Evolutionary conservation across 1,140 invertebrate genomes (phyloP).

Genomic region (Scaptomyza graminum): DNA sequence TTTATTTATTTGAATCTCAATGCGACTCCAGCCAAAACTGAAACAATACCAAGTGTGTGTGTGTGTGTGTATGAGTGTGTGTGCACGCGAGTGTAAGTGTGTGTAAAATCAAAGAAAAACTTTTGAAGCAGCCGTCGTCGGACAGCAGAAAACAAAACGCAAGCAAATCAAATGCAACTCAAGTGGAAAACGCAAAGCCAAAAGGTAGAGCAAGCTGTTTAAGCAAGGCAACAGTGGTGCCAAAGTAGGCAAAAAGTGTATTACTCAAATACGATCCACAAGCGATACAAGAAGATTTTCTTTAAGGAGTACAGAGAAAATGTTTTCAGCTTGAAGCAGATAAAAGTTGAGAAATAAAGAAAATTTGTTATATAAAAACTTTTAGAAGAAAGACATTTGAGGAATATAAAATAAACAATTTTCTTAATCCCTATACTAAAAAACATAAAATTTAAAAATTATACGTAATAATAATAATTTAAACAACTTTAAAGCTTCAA

Average conservation of each 20-base stretch:
- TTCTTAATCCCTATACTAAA: no score
- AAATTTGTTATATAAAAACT: no score
- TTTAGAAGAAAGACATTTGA: neutral
- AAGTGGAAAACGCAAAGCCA: slow-evolving; percentile 63
- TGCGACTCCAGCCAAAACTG: slow-evolving; percentile 49
- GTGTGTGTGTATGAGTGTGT: neutral
- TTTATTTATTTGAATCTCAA: slow-evolving; percentile 83
- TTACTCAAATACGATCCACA: slow-evolving; percentile 20
- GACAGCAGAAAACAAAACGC: neutral
- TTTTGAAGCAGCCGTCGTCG: slow-evolving; percentile 46
- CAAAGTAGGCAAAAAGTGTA: neutral
- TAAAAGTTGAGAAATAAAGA: no score
- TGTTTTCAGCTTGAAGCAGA: no score
- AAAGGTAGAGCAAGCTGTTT: slow-evolving; percentile 52
- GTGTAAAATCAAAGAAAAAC: slow-evolving; percentile 30
- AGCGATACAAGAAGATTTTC: neutral
- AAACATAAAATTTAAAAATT: no score
- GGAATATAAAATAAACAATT: no score
- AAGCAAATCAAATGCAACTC: slow-evolving; percentile 54
- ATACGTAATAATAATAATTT: no score
- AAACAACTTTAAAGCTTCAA: no score
- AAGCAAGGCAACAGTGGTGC: slow-evolving; percentile 48
- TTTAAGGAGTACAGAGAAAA: neutral
- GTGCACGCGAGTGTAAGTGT: slow-evolving; percentile 14
- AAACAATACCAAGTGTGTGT: slow-evolving; percentile 47